phyloP scores from a whole-genome alignment of 1,140 invertebrate genomes.

The Penaeus vannamei region DNA sequence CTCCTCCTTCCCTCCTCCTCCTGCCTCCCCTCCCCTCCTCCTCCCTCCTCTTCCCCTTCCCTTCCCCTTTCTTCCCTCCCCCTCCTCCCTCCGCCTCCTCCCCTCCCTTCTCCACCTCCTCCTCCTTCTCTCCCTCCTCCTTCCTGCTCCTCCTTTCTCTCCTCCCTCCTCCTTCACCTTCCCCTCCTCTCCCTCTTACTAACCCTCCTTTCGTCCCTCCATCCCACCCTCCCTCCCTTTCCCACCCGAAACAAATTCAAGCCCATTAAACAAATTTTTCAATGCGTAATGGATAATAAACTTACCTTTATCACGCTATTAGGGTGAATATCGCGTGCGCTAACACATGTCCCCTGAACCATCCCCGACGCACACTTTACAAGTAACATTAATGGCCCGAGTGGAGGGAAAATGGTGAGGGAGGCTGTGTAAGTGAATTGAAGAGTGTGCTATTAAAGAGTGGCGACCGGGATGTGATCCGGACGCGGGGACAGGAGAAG shows the following conservation, averaged over 20 bases:
- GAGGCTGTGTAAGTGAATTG: background rate
- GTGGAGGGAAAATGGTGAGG: background rate
- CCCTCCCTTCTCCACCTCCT: background rate
- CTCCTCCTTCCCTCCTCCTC: background rate
- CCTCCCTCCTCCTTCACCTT: background rate
- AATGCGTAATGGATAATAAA: slow-evolving; percentile 54
- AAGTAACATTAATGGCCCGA: background rate
- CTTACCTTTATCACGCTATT: slow-evolving; percentile 59
- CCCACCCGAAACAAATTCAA: slow-evolving; percentile 32
- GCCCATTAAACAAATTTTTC: slow-evolving; percentile 54
- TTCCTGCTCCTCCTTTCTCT: background rate
- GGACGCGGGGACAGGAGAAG: background rate
- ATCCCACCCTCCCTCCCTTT: background rate
- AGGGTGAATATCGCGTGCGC: slow-evolving; percentile 44
- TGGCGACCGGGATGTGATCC: background rate
- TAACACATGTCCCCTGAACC: slow-evolving; percentile 33
- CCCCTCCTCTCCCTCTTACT: background rate
- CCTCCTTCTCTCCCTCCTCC: background rate
- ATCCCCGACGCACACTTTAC: background rate
- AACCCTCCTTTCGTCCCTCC: background rate
- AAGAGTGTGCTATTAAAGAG: background rate
- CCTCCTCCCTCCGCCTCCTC: background rate
- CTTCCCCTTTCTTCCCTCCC: background rate
- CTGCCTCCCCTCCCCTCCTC: background rate
- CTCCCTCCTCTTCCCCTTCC: background rate